Conservation (phyloP, 2,113 vertebrate genomes). For the Zonotrichia leucophrys region DNA sequence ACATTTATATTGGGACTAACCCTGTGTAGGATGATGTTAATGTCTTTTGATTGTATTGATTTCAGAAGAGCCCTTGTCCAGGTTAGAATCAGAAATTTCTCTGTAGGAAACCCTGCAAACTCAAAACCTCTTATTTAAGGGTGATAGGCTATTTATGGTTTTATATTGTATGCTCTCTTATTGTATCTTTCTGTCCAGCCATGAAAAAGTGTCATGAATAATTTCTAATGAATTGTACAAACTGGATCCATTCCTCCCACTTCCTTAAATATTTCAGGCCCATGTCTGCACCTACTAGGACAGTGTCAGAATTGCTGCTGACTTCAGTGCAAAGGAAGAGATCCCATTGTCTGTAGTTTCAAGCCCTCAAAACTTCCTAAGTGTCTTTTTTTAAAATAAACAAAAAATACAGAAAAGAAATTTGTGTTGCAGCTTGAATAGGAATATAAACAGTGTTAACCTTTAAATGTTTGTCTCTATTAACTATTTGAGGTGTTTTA, state of each 20-base stretch:
- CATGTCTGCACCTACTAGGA: not conserved
- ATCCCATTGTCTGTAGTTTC: not conserved
- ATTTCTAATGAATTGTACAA: not conserved
- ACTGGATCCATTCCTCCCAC: not conserved
- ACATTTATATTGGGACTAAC: not conserved
- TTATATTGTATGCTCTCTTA: not conserved
- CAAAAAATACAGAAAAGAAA: not conserved
- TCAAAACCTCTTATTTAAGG: not conserved
- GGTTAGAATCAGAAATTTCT: not conserved
- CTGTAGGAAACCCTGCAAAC: not conserved
- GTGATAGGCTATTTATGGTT: not conserved
- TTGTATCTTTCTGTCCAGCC: not conserved
- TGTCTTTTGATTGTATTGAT: not conserved
- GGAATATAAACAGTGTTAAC: not conserved
- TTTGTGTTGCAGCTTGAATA: not conserved
- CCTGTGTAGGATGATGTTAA: not conserved
- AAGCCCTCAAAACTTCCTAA: not conserved
- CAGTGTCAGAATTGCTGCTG: not conserved
- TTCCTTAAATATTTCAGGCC: not conserved
- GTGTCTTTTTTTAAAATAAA: not conserved
- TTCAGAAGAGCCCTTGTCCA: not conserved
- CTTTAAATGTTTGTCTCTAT: not conserved
- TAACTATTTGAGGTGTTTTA: slow-evolving; percentile 8
- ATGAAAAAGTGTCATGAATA: not conserved
- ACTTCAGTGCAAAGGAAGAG: not conserved